Percentiles rank a stretch among this genome's conserved stretches.
Conservation (phyloP, 2,113 vertebrate genomes). For the Silurus meridionalis region DNA sequence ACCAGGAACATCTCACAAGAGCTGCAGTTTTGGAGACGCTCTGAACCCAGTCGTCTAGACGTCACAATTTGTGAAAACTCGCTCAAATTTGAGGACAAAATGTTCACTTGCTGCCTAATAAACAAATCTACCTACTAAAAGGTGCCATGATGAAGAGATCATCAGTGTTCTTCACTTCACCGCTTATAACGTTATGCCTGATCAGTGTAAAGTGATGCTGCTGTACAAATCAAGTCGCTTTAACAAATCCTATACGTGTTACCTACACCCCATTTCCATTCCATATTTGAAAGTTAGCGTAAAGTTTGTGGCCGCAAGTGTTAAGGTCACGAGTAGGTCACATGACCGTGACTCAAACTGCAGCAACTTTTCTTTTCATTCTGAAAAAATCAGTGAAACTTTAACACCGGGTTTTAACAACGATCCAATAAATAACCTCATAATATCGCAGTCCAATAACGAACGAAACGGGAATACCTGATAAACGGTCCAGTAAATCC, state of each 20-base stretch:
- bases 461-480: neutral
- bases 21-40: too few relatives aligned
- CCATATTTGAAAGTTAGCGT: neutral
- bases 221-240: neutral
- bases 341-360: neutral
- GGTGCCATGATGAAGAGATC: too few relatives aligned
- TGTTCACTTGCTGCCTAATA: too few relatives aligned
- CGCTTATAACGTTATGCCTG: too few relatives aligned
- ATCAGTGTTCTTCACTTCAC: too few relatives aligned
- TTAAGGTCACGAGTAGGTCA: neutral
- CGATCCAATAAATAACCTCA: neutral
- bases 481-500: slow-evolving; percentile 12
- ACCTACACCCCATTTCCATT: neutral
- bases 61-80: too few relatives aligned
- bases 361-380: neutral
- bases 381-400: neutral
- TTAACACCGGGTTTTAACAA: neutral
- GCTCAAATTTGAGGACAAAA: too few relatives aligned
- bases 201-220: too few relatives aligned
- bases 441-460: neutral
- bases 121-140: too few relatives aligned
- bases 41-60: too few relatives aligned
- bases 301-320: neutral
- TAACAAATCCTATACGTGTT: neutral
- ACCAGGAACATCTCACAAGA: too few relatives aligned